Evolutionary conservation across 2,797 vertebrate genomes (phyloP).

Genomic region (Thamnophis elegans): DNA sequence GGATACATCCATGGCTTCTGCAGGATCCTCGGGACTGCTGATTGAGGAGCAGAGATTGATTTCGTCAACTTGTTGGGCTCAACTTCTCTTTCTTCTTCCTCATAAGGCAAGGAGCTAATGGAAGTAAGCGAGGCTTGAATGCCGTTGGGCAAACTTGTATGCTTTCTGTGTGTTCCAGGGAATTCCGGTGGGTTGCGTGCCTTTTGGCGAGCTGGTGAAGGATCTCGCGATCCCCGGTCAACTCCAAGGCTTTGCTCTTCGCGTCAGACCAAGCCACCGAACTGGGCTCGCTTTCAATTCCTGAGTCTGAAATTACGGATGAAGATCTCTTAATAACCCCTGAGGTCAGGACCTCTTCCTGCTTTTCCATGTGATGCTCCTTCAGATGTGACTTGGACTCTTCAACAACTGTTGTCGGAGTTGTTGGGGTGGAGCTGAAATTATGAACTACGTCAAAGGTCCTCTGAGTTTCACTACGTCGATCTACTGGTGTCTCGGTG

Average conservation of each 20-base stretch:
- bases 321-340: conserved; percentile 89
- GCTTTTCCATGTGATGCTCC: conserved; percentile 61
- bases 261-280: conserved; percentile 88
- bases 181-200: conserved; percentile 77
- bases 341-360: conserved; percentile 64
- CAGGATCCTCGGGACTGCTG: conserved; percentile 86
- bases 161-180: conserved; percentile 90
- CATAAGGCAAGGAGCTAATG: conserved; percentile 94
- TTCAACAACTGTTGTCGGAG: conserved; percentile 11
- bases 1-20: conserved; percentile 58
- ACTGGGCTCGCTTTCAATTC: conserved; percentile 95
- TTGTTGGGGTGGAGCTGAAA: conserved; percentile 14
- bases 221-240: conserved; percentile 78
- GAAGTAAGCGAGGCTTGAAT: conserved; percentile 94
- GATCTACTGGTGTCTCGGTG: conserved; percentile 45
- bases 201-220: conserved; percentile 74
- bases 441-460: conserved; percentile 38
- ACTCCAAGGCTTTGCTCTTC: conserved; percentile 72
- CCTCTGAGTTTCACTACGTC: conserved; percentile 47
- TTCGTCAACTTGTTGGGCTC: conserved; percentile 91
- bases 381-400: conserved; percentile 47
- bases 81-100: conserved; percentile 88
- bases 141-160: conserved; percentile 87
- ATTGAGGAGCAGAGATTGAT: conserved; percentile 96
- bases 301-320: conserved; percentile 93